Evolutionary conservation across 1,140 invertebrate species (phyloP).

Genomic region (Musca domestica): DNA sequence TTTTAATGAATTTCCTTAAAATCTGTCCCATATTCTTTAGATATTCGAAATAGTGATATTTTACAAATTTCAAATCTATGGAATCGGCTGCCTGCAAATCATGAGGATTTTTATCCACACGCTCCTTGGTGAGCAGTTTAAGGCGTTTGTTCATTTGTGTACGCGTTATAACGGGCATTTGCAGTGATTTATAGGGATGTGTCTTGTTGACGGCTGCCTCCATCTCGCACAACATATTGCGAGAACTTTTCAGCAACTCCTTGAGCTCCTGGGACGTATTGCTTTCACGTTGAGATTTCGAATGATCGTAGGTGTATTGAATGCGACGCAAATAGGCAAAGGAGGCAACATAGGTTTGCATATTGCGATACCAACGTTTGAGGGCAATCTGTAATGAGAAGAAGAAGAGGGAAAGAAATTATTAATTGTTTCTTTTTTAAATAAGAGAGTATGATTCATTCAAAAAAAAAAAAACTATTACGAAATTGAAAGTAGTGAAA

Average conservation of each 20-base stretch:
- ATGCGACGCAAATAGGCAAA: conserved; percentile 45
- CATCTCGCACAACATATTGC: conserved; percentile 47
- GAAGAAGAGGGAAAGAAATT: conserved; percentile 2
- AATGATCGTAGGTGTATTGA: conserved; percentile 43
- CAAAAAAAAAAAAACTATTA: neutral
- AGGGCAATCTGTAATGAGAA: conserved; percentile 38
- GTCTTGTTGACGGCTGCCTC: conserved; percentile 48
- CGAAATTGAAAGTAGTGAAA: neutral
- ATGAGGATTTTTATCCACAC: neutral
- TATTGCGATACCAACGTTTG: conserved; percentile 52
- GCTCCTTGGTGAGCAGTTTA: conserved; percentile 41
- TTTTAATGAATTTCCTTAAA: conserved; percentile 38
- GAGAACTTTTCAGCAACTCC: conserved; percentile 38
- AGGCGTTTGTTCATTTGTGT: conserved; percentile 45
- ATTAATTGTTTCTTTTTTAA: too few species aligned
- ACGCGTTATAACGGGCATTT: conserved; percentile 44
- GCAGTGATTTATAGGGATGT: conserved; percentile 27
- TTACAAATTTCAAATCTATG: conserved; percentile 47
- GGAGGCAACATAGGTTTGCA: conserved; percentile 50
- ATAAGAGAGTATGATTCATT: too few species aligned
- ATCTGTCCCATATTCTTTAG: conserved; percentile 48
- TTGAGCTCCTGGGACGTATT: conserved; percentile 38
- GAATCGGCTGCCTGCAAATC: conserved; percentile 33
- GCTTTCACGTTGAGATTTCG: conserved; percentile 41
- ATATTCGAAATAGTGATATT: conserved; percentile 49